phyloP scores from a whole-genome alignment of 92 coral and sea anemone genomes.

The Hydrozoanthus gracilis region DNA sequence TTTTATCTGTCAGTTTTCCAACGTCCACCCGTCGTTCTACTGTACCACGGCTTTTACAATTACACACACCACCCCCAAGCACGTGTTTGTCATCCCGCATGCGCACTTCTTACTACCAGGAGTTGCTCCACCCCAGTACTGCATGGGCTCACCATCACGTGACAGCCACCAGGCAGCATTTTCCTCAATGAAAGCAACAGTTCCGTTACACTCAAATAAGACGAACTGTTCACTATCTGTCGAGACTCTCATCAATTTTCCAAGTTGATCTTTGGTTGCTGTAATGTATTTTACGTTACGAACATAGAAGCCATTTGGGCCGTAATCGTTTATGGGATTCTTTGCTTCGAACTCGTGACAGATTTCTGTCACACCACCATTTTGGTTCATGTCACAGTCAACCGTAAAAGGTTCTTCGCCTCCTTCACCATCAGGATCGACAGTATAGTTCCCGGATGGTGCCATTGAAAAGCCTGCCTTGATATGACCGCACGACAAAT shows the following conservation, averaged over 20 bases:
- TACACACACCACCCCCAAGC: too few species aligned
- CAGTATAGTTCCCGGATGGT: neutral
- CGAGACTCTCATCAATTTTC: conserved; percentile 8
- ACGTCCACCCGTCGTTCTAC: neutral
- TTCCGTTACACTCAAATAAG: too few species aligned
- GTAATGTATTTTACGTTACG: conserved; percentile 2
- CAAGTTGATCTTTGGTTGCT: neutral
- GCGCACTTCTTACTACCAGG: too few species aligned
- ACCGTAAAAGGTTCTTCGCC: too few species aligned
- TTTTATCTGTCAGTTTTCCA: neutral
- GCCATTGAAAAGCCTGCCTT: neutral
- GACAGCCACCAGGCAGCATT: too few species aligned
- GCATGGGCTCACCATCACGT: too few species aligned
- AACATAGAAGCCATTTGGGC: neutral
- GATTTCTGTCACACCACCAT: conserved; percentile 22
- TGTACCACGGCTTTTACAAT: neutral
- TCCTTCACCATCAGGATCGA: too few species aligned
- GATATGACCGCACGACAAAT: too few species aligned
- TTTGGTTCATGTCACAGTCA: neutral
- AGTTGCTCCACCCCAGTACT: too few species aligned
- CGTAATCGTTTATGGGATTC: conserved; percentile 17
- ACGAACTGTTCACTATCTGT: conserved; percentile 28
- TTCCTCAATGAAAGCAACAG: neutral
- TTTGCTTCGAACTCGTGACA: conserved; percentile 1
- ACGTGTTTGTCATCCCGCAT: too few species aligned